These are phyloP conservation scores for Alces alces DNA, from an alignment of 2,113 vertebrate genomes.

Conservation along the genomic window DNA sequence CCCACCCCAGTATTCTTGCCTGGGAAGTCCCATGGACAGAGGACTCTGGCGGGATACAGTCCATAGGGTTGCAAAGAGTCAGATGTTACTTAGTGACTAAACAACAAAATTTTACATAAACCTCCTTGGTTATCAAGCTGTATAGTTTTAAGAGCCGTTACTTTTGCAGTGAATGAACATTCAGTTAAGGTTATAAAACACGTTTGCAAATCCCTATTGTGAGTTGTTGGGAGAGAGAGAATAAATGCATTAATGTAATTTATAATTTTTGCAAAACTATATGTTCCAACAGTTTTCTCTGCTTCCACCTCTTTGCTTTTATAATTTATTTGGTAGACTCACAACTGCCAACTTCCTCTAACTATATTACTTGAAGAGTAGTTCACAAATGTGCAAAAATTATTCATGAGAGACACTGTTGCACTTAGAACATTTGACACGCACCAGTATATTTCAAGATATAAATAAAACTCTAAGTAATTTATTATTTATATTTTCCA, in stretches of 20 bases:
- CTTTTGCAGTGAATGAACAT: neutral
- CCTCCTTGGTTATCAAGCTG: neutral
- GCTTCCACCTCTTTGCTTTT: neutral
- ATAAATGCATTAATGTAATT: neutral
- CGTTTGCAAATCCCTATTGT: neutral
- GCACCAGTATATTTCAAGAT: conserved; percentile 8
- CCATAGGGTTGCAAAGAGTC: neutral
- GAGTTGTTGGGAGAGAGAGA: neutral
- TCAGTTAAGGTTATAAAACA: neutral
- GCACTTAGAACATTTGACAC: neutral
- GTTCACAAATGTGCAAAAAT: neutral
- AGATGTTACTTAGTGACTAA: neutral
- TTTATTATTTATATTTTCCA: neutral
- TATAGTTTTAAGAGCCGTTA: neutral
- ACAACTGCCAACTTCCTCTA: neutral
- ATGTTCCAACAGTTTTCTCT: neutral
- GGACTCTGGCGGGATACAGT: neutral
- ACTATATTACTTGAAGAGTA: neutral
- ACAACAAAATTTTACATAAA: neutral
- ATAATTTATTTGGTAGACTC: neutral
- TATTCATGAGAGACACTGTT: neutral
- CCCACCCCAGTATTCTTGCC: neutral
- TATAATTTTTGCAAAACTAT: neutral
- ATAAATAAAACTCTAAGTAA: neutral
- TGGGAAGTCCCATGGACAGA: neutral